Base-by-base conservation (phyloP, 2,888 invertebrate genomes). In the Nesidiocoris tenuis region DNA sequence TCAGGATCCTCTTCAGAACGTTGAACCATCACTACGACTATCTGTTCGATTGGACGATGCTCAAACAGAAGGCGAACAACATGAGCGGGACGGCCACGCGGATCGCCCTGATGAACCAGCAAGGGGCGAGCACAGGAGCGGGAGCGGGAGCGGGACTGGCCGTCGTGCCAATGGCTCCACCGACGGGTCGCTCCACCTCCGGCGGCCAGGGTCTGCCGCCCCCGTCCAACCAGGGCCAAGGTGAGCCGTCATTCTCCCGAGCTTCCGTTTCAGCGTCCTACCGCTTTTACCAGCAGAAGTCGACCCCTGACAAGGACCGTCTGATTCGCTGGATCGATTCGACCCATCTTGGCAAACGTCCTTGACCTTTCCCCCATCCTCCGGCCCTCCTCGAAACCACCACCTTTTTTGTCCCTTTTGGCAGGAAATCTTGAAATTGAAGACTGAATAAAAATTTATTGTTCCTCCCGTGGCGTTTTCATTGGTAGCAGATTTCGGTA, bases 11-110 rank as follows among this genome's bases (percentile, higher is more conserved):
- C 84, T 99, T 99, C 90, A 94, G 98, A 85, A 99, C 98, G 81
- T 90, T 99, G 84, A 98, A 98, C 88, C 97, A 98, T 86, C 96
- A 97, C 86, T 98, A 97, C 86, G 98, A 98, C 87, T 98, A 97
- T 87, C 95, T 94, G 82, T 99, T 98, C 86, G 99, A 99, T 87
- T 99, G 99, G 98, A 99, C 75, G 24, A 75, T 75, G 75, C 61
- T 75, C 22, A 75, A 75, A 25, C 75, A 75, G 63, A 75, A 75
- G 65, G 64, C 74, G 23, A 74, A 63, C 5, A 17, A 56, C 65
- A 39, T 23, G 17, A 61, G 23, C 3, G 24, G 56, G 18, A 57
- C 57, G 17, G 59, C 57, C 57, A 25, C 70, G 1, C 56, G 56
- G 5, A 25, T 61, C 61, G 9, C 22, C 21, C 59, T 57, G 2